Evolutionary conservation across 35 echinoderm and acorn worm species (phyloP).

Genomic region (Patiria miniata): DNA sequence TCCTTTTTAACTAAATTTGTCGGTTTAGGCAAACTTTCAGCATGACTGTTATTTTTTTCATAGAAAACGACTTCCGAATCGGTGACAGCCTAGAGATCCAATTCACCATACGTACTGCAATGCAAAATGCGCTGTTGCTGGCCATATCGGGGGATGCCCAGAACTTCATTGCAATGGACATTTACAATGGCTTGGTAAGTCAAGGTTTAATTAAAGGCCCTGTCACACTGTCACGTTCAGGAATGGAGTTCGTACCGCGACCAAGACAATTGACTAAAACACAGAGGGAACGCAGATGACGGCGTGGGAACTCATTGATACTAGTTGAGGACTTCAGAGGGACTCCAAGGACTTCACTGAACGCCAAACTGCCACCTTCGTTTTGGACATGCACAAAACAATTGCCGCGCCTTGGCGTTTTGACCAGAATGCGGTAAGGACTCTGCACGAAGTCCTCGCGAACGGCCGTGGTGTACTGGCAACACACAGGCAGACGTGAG

Average conservation of each 20-base stretch:
- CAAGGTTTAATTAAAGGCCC: neutral
- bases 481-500: no score
- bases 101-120: slow-evolving; percentile 53
- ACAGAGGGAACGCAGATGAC: neutral
- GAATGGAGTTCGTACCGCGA: neutral
- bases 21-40: no score
- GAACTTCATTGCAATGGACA: slow-evolving; percentile 81
- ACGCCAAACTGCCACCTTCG: no score
- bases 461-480: no score
- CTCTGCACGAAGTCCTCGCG: no score
- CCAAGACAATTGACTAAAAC: neutral
- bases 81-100: slow-evolving; percentile 26
- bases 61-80: slow-evolving; percentile 59
- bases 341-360: no score
- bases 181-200: slow-evolving; percentile 84
- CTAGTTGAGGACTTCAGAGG: no score
- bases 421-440: no score
- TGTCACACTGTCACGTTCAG: neutral
- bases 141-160: slow-evolving; percentile 44
- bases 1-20: no score
- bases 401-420: no score
- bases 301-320: no score
- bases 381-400: no score
- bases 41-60: slow-evolving; percentile 10
- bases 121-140: slow-evolving; percentile 60